Conservation (phyloP, 2,888 invertebrate species). For the Seira ritae region DNA sequence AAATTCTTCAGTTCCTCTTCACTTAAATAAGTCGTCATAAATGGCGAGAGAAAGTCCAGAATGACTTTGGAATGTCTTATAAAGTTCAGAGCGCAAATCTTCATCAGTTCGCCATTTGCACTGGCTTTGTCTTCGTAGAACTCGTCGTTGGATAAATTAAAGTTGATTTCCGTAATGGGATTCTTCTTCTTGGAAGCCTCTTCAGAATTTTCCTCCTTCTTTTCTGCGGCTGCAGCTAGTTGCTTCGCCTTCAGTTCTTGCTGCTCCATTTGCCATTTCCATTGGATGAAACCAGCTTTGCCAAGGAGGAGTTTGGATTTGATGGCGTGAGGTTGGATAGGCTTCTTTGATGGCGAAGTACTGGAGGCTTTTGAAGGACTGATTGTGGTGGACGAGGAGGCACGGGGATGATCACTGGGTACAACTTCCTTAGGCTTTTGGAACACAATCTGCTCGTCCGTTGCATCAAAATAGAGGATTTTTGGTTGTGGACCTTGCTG, state of each 20-base stretch:
- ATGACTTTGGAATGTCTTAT: slow-evolving; percentile 98
- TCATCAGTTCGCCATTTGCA: slow-evolving; percentile 83
- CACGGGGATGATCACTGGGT: not conserved
- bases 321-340: slow-evolving; percentile 92
- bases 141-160: slow-evolving; percentile 98
- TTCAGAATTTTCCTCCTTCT: not conserved
- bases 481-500: slow-evolving; percentile 90
- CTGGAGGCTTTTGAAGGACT: not conserved
- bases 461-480: slow-evolving; percentile 94
- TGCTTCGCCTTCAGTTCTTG: slow-evolving; percentile 1
- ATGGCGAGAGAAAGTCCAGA: slow-evolving; percentile 93
- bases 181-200: not conserved
- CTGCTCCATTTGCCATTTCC: slow-evolving; percentile 71
- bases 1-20: slow-evolving; percentile 90
- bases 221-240: not conserved
- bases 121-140: slow-evolving; percentile 91
- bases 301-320: slow-evolving; percentile 93
- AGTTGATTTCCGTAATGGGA: slow-evolving; percentile 76
- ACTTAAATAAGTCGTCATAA: slow-evolving; percentile 95
- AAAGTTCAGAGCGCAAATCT: slow-evolving; percentile 85
- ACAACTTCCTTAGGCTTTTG: slow-evolving; percentile 92
- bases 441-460: slow-evolving; percentile 96
- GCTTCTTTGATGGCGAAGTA: not conserved
- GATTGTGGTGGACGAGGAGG: not conserved
- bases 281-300: slow-evolving; percentile 95